Evolutionary conservation across 2,113 vertebrate genomes (phyloP), one percentile per base, ranked within the genome.

Genomic region (Cyprinodon brontotheroides): DNA sequence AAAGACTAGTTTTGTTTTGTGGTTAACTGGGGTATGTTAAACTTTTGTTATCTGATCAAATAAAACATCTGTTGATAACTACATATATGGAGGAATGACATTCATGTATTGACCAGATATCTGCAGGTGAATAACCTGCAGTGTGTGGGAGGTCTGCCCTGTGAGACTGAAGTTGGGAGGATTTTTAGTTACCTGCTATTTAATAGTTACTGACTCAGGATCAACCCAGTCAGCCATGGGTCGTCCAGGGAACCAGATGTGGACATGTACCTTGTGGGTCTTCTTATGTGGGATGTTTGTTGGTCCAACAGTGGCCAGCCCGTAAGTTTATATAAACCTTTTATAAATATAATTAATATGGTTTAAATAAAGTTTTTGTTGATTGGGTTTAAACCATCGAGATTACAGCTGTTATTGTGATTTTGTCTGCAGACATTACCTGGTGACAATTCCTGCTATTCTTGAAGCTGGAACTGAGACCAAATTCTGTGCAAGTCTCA

Each of bases 391-490:
- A 53, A 38, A 38, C 57, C 36, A 67, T 2, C 62, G 29, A 66
- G 14, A 17, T 48, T 15, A 48, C 9, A 14, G 2, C 22, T 64
- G 43, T 45, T 0, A 66, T 1, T 87, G 10, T 75, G 13, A 17
- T 2, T 48, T 4, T 73, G 13, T 80, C 13, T 75, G 40, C 43
- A 91, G 91, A 64, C 36, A 85, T 3, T 91, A 89, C 84, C 77
- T 90, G 53, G 92, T 94, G 11, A 82, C 89, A 39, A 68, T 94
- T 69, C 93, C 94, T 72, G 91, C 91, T 1, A 63, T 90, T 40
- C 85, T 94, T 14, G 85, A 92, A 68, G 80, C 92, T 11, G 93
- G 86, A 72, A 74, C 88, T 50, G 50, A 88, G n/a, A 83, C 84
- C 12, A 87, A 69, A 43, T 66, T 94, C 38, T 94, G 93, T 65